Evolutionary conservation across 1,140 invertebrate genomes (phyloP).

Genomic region (Melipona quadrifasciata): DNA sequence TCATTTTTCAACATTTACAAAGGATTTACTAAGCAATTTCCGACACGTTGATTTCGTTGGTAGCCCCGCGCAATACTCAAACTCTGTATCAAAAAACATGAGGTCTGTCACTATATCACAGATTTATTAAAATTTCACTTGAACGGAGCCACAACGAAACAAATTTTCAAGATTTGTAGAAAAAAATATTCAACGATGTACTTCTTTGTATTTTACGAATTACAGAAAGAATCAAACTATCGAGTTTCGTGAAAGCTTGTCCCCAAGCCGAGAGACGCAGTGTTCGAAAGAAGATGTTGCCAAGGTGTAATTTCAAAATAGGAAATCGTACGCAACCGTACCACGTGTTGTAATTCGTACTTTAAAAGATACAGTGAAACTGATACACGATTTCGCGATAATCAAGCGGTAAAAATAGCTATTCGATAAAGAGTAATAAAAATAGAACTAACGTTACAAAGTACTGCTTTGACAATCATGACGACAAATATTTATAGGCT

Average conservation of each 20-base stretch:
- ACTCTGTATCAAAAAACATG: constrained; percentile 74
- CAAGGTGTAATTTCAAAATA: background rate
- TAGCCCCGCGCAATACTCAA: constrained; percentile 58
- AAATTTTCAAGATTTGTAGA: constrained; percentile 34
- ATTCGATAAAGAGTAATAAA: constrained; percentile 19
- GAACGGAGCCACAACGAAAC: constrained; percentile 64
- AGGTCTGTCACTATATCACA: constrained; percentile 80
- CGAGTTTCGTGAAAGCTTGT: constrained; percentile 8
- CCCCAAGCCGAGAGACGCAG: constrained; percentile 45
- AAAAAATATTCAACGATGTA: background rate
- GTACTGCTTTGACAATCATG: constrained; percentile 8
- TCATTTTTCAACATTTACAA: constrained; percentile 47
- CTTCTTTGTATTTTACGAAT: background rate
- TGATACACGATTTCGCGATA: background rate
- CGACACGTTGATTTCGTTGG: constrained; percentile 44
- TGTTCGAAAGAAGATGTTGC: background rate
- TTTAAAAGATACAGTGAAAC: background rate
- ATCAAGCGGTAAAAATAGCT: constrained; percentile 1
- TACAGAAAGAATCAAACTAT: background rate
- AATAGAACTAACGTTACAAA: constrained; percentile 25
- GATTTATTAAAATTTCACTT: constrained; percentile 76
- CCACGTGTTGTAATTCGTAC: background rate
- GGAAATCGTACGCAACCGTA: background rate
- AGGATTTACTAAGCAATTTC: constrained; percentile 25
- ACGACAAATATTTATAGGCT: constrained; percentile 26